phyloP scores from a whole-genome alignment of 2,888 invertebrate species.

The Linnaemya tessellans region DNA sequence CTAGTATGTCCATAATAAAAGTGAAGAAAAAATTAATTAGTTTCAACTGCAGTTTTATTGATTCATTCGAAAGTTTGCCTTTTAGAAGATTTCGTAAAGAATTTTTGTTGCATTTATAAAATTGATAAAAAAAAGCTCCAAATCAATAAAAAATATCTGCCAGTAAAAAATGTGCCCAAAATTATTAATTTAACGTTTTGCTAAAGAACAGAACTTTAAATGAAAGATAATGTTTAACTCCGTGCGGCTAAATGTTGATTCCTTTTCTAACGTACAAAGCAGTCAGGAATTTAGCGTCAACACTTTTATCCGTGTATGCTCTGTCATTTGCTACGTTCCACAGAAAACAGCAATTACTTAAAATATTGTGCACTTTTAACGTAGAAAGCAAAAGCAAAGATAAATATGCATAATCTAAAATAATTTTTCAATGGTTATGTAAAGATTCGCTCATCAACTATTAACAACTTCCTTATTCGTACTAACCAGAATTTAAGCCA shows the following conservation, averaged over 20 bases:
- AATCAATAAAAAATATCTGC: no score
- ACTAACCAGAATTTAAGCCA: conserved; percentile 45
- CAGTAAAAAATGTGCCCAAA: no score
- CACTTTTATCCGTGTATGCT: no score
- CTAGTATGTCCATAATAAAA: conserved; percentile 44
- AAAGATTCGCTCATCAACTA: conserved; percentile 36
- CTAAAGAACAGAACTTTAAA: no score
- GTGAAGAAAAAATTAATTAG: conserved; percentile 4
- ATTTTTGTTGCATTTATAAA: neutral
- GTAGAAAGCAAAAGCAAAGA: neutral
- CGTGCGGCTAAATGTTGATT: no score
- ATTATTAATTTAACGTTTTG: no score
- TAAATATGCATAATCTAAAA: neutral
- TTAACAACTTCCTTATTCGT: conserved; percentile 32
- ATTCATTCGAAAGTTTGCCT: neutral
- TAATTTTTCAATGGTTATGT: conserved; percentile 30
- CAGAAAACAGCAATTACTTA: neutral
- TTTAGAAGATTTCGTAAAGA: neutral
- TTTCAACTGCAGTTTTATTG: neutral
- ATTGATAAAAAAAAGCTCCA: no score
- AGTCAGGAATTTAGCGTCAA: no score
- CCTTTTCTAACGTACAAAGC: no score
- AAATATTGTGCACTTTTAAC: neutral
- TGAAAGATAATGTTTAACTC: no score
- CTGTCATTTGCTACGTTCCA: neutral